Conservation (phyloP, 2,113 vertebrate species). For the Chaetura pelagica region DNA sequence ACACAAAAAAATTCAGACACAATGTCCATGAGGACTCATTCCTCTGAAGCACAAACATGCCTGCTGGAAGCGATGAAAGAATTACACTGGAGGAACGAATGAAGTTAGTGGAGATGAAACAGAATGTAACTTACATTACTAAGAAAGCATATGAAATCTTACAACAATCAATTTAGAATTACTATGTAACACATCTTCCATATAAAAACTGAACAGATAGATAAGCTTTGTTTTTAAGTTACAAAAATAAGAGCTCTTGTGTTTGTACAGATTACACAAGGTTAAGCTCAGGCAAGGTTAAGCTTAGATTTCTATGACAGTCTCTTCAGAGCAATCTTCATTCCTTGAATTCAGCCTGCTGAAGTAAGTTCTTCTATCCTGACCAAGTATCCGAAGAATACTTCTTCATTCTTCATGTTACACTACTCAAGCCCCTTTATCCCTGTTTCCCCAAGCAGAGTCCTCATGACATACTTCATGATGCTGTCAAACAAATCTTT, state of each 20-base stretch:
- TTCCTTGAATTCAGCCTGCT: constrained; percentile 4
- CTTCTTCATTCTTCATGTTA: neutral
- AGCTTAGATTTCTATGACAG: neutral
- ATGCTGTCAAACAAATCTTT: neutral
- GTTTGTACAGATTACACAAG: neutral
- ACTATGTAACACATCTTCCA: neutral
- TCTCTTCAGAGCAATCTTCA: constrained; percentile 5
- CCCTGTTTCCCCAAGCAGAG: constrained; percentile 1
- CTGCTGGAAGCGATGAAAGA: neutral
- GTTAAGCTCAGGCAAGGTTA: neutral
- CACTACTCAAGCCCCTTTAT: neutral
- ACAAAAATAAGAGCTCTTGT: neutral
- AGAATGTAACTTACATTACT: neutral
- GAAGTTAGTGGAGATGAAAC: neutral
- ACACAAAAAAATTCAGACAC: neutral
- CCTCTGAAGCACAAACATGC: neutral
- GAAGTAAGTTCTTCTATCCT: constrained; percentile 36
- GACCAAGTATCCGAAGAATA: neutral
- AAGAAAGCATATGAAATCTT: neutral
- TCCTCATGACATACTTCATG: neutral
- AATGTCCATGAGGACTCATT: neutral
- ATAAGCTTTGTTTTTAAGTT: neutral
- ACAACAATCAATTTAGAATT: neutral
- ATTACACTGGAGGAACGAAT: neutral
- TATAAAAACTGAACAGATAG: neutral